A percentile compares a stretch with the other conserved stretches of the same genome.
Conservation (phyloP, 2,113 vertebrate genomes). For the Gadus chalcogrammus region DNA sequence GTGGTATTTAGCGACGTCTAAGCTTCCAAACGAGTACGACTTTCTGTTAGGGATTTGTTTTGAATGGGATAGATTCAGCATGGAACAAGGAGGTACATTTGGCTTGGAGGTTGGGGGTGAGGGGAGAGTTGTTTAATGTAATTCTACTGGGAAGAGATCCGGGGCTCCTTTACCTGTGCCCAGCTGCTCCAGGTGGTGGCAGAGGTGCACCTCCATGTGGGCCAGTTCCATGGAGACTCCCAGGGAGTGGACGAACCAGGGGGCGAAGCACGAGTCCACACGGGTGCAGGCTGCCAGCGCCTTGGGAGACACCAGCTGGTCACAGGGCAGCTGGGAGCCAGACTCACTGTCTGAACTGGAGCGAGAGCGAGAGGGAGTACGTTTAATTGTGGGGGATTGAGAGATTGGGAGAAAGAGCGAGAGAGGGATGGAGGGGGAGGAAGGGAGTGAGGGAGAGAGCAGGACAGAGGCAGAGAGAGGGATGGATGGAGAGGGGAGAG, state of each 20-base stretch:
- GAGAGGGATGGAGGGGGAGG: not conserved
- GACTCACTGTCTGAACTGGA: constrained; percentile 89
- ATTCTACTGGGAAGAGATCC: too few relatives aligned
- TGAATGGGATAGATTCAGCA: too few relatives aligned
- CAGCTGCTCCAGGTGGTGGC: constrained; percentile 91
- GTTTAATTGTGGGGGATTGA: not conserved
- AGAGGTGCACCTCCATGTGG: constrained; percentile 83
- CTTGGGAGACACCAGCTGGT: constrained; percentile 91
- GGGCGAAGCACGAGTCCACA: constrained; percentile 94
- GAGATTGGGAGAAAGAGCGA: not conserved
- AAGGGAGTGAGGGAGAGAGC: not conserved
- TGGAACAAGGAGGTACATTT: too few relatives aligned
- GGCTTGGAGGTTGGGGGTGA: too few relatives aligned
- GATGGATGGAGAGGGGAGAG: too few relatives aligned
- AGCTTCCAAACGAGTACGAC: too few relatives aligned
- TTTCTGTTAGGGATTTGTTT: too few relatives aligned
- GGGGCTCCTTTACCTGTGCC: constrained; percentile 80
- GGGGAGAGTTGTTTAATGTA: too few relatives aligned
- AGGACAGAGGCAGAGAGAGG: not conserved
- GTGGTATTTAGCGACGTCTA: too few relatives aligned
- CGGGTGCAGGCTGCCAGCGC: constrained; percentile 91
- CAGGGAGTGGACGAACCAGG: constrained; percentile 90
- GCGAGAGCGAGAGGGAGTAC: constrained; percentile 15
- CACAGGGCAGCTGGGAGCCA: constrained; percentile 86
- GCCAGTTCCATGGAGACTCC: constrained; percentile 81